phyloP scores from a whole-genome alignment of 30 jellyfish, hydroid and myxozoan genomes.

The Aurelia aurita complex sp. Pacific region DNA sequence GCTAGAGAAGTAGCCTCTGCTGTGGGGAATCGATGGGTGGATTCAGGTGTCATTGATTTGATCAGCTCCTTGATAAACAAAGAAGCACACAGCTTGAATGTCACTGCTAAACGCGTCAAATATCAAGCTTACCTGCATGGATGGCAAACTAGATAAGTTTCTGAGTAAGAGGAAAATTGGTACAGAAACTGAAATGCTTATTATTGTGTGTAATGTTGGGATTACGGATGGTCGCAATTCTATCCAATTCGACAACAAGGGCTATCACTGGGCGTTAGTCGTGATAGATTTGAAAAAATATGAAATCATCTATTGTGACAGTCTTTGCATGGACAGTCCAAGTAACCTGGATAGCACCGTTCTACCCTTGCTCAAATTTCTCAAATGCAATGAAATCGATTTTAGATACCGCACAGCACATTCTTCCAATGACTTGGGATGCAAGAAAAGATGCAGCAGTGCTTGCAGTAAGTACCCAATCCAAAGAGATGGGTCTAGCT shows the following conservation, averaged over 20 bases:
- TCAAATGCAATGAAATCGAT: not conserved
- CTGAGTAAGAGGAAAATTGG: not conserved
- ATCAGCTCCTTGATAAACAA: not conserved
- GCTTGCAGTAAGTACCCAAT: conserved; percentile 1
- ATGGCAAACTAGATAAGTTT: not conserved
- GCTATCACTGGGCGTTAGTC: conserved; percentile 8
- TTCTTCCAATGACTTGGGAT: not conserved
- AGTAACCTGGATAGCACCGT: not conserved
- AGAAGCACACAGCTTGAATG: not conserved
- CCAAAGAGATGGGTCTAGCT: conserved; percentile 1
- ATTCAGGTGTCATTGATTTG: not conserved
- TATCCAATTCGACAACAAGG: conserved; percentile 5
- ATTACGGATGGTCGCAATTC: not conserved
- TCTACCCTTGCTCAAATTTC: conserved; percentile 4
- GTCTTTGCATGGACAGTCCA: conserved; percentile 8
- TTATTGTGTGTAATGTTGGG: conserved; percentile 6
- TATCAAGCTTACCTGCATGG: not conserved
- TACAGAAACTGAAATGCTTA: not conserved
- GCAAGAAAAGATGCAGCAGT: not conserved
- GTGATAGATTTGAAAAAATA: not conserved
- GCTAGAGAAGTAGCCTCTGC: conserved; percentile 7
- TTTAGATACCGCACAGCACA: not conserved
- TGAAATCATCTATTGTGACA: conserved; percentile 1
- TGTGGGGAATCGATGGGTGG: conserved; percentile 10
- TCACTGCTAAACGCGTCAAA: not conserved